phyloP scores from a whole-genome alignment of 2,888 invertebrate species.

The Perizoma flavofasciatum region DNA sequence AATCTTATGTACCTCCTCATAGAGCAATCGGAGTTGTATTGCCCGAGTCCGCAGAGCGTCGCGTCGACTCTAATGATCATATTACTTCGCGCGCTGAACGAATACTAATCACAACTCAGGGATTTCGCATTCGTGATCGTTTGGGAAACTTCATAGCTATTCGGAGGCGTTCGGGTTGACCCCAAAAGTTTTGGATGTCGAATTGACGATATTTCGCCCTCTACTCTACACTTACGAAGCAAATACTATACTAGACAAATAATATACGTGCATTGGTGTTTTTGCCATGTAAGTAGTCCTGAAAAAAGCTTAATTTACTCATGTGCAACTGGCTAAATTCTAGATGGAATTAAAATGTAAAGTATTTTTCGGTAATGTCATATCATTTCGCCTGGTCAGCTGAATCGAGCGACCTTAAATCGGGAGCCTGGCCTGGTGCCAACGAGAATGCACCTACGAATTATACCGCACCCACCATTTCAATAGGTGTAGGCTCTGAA shows the following conservation, averaged over 20 bases:
- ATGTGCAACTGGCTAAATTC: no score
- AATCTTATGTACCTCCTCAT: background rate
- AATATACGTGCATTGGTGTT: no score
- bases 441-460: constrained; percentile 26
- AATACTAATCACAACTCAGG: constrained; percentile 30
- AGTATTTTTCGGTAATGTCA: no score
- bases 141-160: background rate
- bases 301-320: no score
- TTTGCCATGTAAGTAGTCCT: no score
- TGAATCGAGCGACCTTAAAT: background rate
- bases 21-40: constrained; percentile 1
- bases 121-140: constrained; percentile 5
- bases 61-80: constrained; percentile 28
- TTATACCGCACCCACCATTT: constrained; percentile 24
- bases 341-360: no score
- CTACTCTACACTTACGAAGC: no score
- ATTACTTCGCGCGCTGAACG: constrained; percentile 34
- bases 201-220: no score
- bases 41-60: background rate
- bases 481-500: constrained; percentile 27
- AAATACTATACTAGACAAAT: no score
- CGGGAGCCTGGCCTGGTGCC: constrained; percentile 23
- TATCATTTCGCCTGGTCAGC: background rate
- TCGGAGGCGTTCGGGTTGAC: no score
- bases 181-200: no score